Conservation (phyloP, 2,888 invertebrate species). For the Arge pagana region DNA sequence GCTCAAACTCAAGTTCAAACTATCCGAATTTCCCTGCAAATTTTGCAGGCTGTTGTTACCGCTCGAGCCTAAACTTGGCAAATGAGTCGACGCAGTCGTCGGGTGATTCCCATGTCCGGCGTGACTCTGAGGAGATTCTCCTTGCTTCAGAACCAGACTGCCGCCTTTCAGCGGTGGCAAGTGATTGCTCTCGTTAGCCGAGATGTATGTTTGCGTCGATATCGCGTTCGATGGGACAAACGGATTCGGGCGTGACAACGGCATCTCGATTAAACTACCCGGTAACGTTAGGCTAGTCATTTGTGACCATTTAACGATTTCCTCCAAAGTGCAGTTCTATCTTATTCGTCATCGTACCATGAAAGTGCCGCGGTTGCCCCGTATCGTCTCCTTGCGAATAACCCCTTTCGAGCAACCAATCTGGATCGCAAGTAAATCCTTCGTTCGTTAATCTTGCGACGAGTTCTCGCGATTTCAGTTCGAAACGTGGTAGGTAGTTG, state of each 20-base stretch:
- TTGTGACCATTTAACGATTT: constrained; percentile 41
- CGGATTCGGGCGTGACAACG: constrained; percentile 60
- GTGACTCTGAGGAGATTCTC: constrained; percentile 56
- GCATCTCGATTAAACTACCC: constrained; percentile 54
- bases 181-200: constrained; percentile 59
- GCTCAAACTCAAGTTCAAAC: constrained; percentile 42
- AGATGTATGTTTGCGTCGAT: constrained; percentile 53
- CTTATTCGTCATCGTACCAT: too few species aligned
- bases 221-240: constrained; percentile 51
- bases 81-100: constrained; percentile 32
- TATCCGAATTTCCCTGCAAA: constrained; percentile 44
- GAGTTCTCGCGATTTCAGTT: too few species aligned
- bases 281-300: constrained; percentile 43
- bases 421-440: too few species aligned
- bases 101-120: constrained; percentile 36
- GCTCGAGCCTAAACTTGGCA: constrained; percentile 47
- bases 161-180: constrained; percentile 58
- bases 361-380: too few species aligned
- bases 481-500: too few species aligned
- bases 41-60: constrained; percentile 49
- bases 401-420: too few species aligned
- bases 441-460: too few species aligned
- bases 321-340: too few species aligned
- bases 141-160: constrained; percentile 56
- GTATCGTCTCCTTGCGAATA: too few species aligned